Evolutionary conservation across 2,888 invertebrate species (phyloP), one percentile per base, ranked within the genome.

Genomic region (Mesochorus sp.): DNA sequence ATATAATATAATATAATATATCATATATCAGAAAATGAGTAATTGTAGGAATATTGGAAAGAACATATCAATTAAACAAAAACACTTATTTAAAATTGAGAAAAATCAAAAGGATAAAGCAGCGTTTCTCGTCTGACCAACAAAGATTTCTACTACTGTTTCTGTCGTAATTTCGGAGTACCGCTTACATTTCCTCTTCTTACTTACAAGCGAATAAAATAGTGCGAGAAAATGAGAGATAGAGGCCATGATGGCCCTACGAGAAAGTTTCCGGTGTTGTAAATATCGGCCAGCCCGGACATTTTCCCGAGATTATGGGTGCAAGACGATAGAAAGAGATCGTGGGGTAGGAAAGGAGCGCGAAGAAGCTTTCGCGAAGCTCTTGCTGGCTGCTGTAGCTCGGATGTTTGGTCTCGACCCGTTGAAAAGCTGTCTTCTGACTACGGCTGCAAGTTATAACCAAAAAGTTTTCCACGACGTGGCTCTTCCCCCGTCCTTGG

Each of bases 231-330:
- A 76, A 66, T 42, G 37, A 39, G 51, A 64, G 5, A 31, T 21
- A 24, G 19, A 14, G 51, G 51, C 12, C 42, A 34, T 49, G 47
- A 73, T 73, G 67, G 55, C 49, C 21, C 31, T 12, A 14, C 14
- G 51, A 34, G 3, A 73, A 78, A 73, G 57, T 78, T 73, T 62
- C 47, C 51, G 42, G 42, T 64, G 68, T 28, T 78, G 68, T 64
- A 78, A 78, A 78, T 78, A 78, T 78, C 49, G 73, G 77, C 57
- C 51, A 67, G 26, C 57, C 24, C 57, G 73, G 51, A 73, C 31
- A 64, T 73, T 73, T 78, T 51, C 47, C 62, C 51, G 73, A 78
- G 73, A 73, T 78, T 73, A 78, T 57, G 26, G 67, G 44, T n/a
- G 26, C 47, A 4, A 42, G 67, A 39, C 31, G 12, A n/a, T 19